These are phyloP conservation scores for Nomada ruficornis DNA, from an alignment of 2,888 invertebrate species.

Conservation along the genomic window DNA sequence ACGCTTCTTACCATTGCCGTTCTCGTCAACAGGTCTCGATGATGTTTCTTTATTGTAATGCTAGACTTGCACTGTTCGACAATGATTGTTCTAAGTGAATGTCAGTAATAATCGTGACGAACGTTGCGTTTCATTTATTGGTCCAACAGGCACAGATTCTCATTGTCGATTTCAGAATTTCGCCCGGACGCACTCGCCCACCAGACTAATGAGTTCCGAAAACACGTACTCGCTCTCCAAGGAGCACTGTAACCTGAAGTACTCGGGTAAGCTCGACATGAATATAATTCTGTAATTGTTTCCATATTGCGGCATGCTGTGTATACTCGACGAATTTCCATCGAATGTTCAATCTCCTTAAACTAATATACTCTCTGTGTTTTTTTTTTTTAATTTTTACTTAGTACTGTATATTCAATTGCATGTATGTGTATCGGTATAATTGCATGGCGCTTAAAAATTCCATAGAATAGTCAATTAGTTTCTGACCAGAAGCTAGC, in stretches of 20 bases:
- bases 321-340: background rate
- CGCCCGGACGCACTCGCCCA: conserved; percentile 83
- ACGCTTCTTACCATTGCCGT: background rate
- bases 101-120: conserved; percentile 7
- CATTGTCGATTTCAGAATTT: conserved; percentile 80
- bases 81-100: conserved; percentile 2
- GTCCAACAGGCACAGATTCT: conserved; percentile 34
- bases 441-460: background rate
- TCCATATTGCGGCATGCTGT: conserved; percentile 23
- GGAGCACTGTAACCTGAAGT: conserved; percentile 83
- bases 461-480: background rate
- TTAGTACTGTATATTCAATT: background rate
- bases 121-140: background rate
- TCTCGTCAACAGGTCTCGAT: conserved; percentile 18
- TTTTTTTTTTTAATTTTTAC: background rate
- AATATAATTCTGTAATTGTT: background rate
- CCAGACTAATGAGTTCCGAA: conserved; percentile 84
- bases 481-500: background rate
- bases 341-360: background rate
- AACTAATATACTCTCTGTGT: background rate
- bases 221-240: conserved; percentile 82
- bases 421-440: background rate
- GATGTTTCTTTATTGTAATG: conserved; percentile 16
- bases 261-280: conserved; percentile 78
- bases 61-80: conserved; percentile 1